Evolutionary conservation across 2,797 vertebrate genomes (phyloP).

Genomic region (Bradypodion ventrale): DNA sequence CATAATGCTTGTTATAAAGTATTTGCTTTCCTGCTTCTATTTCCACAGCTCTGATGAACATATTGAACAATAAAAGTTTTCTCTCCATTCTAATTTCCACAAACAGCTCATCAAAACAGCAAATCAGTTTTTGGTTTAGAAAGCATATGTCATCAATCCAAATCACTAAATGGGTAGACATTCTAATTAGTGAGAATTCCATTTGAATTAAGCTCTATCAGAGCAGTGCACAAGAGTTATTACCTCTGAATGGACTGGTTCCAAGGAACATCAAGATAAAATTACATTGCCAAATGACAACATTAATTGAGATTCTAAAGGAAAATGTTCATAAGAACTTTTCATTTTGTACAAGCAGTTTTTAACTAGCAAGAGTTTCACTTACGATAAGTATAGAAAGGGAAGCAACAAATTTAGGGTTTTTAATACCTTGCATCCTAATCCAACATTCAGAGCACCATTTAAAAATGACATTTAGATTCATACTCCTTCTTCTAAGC

Average conservation of each 20-base stretch:
- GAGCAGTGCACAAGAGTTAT: constrained; percentile 21
- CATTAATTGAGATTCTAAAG: background rate
- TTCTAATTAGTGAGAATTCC: constrained; percentile 38
- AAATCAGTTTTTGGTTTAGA: background rate
- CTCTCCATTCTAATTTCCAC: background rate
- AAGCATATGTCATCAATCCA: constrained; percentile 14
- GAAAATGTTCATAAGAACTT: background rate
- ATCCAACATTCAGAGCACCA: constrained; percentile 29
- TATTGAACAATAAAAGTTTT: background rate
- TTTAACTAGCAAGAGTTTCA: constrained; percentile 34
- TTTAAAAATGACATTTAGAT: background rate
- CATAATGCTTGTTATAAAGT: too few relatives aligned
- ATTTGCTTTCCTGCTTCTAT: background rate
- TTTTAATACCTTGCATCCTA: constrained; percentile 20
- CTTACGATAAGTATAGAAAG: constrained; percentile 8
- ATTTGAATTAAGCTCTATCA: constrained; percentile 41
- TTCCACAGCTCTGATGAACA: background rate
- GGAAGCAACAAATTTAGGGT: constrained; percentile 22
- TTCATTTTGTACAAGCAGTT: background rate
- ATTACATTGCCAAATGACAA: constrained; percentile 10
- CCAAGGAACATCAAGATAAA: constrained; percentile 29
- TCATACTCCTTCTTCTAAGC: constrained; percentile 13
- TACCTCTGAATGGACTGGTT: constrained; percentile 22
- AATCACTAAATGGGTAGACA: constrained; percentile 19
- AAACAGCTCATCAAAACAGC: background rate